Conservation (phyloP, 2,113 vertebrate species). For the Archocentrus centrarchus region DNA sequence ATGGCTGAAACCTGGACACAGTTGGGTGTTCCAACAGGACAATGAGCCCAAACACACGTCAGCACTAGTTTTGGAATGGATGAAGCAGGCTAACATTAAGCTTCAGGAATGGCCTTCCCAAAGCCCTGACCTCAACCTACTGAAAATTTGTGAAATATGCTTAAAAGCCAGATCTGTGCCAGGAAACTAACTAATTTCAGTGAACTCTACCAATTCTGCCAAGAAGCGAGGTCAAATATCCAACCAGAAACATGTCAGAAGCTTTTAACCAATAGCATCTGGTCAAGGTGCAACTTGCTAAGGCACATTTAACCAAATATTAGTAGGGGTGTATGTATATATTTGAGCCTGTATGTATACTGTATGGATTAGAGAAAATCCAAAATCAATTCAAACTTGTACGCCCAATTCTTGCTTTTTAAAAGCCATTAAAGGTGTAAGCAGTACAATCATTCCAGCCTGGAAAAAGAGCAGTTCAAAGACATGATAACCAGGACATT, state of each 20-base stretch:
- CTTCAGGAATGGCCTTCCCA: background rate
- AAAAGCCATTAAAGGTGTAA: background rate
- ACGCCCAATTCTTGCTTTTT: rapidly evolving
- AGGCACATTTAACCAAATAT: background rate
- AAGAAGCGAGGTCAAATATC: background rate
- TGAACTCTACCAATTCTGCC: background rate
- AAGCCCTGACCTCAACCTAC: background rate
- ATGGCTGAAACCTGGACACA: background rate
- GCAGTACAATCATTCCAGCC: background rate
- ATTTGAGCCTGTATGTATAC: background rate
- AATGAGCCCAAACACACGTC: rapidly evolving
- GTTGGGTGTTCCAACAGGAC: background rate
- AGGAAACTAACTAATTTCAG: background rate
- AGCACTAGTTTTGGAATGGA: background rate
- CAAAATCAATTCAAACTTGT: background rate
- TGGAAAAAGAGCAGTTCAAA: background rate
- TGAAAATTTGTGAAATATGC: background rate
- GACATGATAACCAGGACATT: rapidly evolving
- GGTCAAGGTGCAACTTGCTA: background rate
- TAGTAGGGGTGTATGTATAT: background rate
- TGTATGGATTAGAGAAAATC: background rate
- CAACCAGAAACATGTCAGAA: background rate
- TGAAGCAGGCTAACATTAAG: background rate
- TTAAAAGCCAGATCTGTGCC: background rate
- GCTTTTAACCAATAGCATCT: rapidly evolving